A percentile compares a stretch with the other conserved stretches of the same genome.
These are phyloP conservation scores for Drosophila punjabiensis DNA, from an alignment of 1,140 invertebrate genomes.

Conservation along the genomic window DNA sequence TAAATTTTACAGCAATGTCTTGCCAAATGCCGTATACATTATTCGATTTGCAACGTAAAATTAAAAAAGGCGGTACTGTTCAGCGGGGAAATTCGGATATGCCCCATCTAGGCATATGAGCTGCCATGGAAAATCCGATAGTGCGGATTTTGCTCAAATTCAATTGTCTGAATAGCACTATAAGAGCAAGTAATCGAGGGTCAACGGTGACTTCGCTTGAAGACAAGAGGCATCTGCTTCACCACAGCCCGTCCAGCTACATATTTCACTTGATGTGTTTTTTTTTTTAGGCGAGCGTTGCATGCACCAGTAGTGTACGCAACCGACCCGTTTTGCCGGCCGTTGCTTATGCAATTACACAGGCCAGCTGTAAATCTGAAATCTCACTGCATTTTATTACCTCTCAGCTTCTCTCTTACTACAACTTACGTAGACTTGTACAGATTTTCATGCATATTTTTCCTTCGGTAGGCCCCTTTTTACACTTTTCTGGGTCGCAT, in stretches of 20 bases:
- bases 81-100: too few relatives aligned
- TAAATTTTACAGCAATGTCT: too few relatives aligned
- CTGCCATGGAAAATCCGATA: background rate
- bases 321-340: constrained; percentile 79
- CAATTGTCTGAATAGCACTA: background rate
- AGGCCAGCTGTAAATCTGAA: constrained; percentile 36
- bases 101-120: background rate
- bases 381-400: constrained; percentile 25
- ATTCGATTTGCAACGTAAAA: too few relatives aligned
- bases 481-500: constrained; percentile 70
- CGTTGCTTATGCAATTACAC: constrained; percentile 77
- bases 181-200: background rate
- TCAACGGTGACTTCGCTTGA: constrained; percentile 44
- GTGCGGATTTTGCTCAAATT: background rate
- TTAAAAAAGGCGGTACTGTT: too few relatives aligned
- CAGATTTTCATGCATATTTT: constrained; percentile 4
- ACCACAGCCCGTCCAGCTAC: constrained; percentile 36
- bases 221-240: constrained; percentile 37
- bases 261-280: constrained; percentile 71
- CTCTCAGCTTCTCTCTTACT: constrained; percentile 8
- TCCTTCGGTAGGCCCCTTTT: constrained; percentile 60
- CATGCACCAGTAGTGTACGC: constrained; percentile 61
- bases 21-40: too few relatives aligned
- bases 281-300: constrained; percentile 52
- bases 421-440: constrained; percentile 1